Evolutionary conservation across 2,888 invertebrate genomes (phyloP), one percentile per base, ranked within the genome.

Genomic region (Parelbella ahira): DNA sequence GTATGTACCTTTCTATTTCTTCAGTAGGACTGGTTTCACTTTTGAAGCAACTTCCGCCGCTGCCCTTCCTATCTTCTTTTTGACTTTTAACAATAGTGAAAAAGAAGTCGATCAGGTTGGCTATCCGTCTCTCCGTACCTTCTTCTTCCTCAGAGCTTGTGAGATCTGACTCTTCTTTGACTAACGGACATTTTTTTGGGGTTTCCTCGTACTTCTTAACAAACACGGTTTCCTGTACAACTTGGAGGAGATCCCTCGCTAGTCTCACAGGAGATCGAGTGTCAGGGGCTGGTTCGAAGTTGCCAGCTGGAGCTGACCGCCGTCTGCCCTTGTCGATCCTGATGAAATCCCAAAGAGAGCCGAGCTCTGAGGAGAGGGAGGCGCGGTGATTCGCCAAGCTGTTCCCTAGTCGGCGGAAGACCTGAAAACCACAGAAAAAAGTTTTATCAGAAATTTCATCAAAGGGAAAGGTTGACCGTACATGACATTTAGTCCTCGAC

Each of bases 61-160:
- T 87, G 24, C 78, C 68, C 49, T 87, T 88, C 4, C 88, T 58
- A 0, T 83, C 81, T 4, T 78, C 78, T 21, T 71, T 81, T 41
- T 88, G 87, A 49, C 83, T 86, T 51, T 86, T 88, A 0, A 88
- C 87, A 32, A 88, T 83, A 0, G 87, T 86, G 25, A 88, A 88
- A 58, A 88, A 87, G 61, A 88, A 88, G 43, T 88, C 88, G 4
- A 88, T 84, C 3, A 88, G 51, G 49, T 83, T 86, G 0, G 87
- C 86, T 9, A 88, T 82, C 47, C 84, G 68, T 41, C 74, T 68
- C 21, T 88, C 88, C 3, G 67, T 71, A 0, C 71, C 76, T 21
- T 84, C 78, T 30, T 83, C 82, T 28, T 75, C 82, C 9, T 83
- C 81, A 1, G 80, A 80, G 12, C 75, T 76, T 0, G 63, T 62